Evolutionary conservation across 2,888 invertebrate genomes (phyloP), one percentile per base, ranked within the genome.

Genomic region (Hylaea fasciaria): DNA sequence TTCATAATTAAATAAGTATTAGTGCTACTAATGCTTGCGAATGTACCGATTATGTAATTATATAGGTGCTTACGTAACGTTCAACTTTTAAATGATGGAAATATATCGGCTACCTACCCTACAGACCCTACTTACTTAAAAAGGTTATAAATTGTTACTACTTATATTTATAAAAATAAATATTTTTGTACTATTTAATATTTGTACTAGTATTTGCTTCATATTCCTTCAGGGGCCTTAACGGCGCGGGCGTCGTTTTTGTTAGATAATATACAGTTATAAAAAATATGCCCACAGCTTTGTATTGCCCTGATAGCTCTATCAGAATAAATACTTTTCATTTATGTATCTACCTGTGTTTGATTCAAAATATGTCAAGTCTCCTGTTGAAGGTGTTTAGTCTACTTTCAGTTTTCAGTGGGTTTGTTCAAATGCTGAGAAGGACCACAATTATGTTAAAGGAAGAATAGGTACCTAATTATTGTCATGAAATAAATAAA

Each of bases 281-380:
- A 65, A 95, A 95, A 22, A 22, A 22, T 3, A 22, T 22, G 74
- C 94, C 93, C 82, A 94, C 94, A 70, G 94, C 71, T 74, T 72
- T 90, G 69, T 80, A 74, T 70, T 74, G 94, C 94, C 79, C 95
- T 95, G 74, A 94, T 94, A 83, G 94, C 62, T 91, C 89, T 61
- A 95, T 94, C 82, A 95, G 65, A 94, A 93, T 78, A 95, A 94
- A 86, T 94, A 95, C 72, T 76, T 81, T 77, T 50, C 17, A 54
- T 47, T 76, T 78, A 79, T 65, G 66, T 72, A 62, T 22, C 68
- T n/a, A 78, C 66, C 69, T 53, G 78, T 70, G 65, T 89, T 89
- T 89, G 66, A 85, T 83, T 89, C 9, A 32, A 32, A 28, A 28
- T 28, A 28, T 28, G n/a, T n/a, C n/a, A n/a, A n/a, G n/a, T n/a